Percentiles rank a stretch among this genome's conserved stretches.
Evolutionary conservation across 2,113 vertebrate genomes (phyloP).

Genomic region (Phalacrocorax pelagicus): DNA sequence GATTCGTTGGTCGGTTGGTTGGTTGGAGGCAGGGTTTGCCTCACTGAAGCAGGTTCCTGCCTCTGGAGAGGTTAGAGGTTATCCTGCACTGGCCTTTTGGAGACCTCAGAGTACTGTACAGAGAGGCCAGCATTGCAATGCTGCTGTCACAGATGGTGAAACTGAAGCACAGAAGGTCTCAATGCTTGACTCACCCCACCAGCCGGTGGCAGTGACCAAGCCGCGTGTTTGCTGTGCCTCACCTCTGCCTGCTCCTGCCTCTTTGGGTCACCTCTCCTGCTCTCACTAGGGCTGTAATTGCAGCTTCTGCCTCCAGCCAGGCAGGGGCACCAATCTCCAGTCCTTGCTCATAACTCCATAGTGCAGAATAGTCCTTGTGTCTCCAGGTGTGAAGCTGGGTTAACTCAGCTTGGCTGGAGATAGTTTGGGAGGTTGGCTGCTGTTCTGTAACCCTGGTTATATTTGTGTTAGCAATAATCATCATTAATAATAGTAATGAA

Average conservation of each 20-base stretch:
- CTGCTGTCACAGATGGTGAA: background rate
- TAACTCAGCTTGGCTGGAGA: rapidly evolving
- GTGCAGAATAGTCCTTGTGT: background rate
- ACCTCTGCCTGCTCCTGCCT: background rate
- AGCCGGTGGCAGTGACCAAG: background rate
- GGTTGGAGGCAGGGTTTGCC: background rate
- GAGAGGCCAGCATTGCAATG: background rate
- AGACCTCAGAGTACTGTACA: background rate
- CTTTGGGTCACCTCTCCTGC: background rate
- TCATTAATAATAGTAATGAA: background rate
- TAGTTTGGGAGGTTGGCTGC: background rate
- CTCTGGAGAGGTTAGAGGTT: background rate
- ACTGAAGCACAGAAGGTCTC: background rate
- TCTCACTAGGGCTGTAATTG: background rate
- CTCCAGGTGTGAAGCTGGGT: background rate
- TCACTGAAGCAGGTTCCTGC: background rate
- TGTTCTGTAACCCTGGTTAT: background rate
- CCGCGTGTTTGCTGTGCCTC: background rate
- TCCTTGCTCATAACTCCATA: background rate
- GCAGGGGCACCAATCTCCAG: background rate
- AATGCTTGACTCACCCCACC: background rate
- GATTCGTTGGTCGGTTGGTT: background rate
- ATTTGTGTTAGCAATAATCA: background rate
- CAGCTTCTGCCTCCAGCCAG: background rate
- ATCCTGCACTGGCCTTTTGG: background rate